A percentile compares a stretch with the other conserved stretches of the same genome.
Conservation (phyloP, 1,140 invertebrate species). For the Achroia grisella region DNA sequence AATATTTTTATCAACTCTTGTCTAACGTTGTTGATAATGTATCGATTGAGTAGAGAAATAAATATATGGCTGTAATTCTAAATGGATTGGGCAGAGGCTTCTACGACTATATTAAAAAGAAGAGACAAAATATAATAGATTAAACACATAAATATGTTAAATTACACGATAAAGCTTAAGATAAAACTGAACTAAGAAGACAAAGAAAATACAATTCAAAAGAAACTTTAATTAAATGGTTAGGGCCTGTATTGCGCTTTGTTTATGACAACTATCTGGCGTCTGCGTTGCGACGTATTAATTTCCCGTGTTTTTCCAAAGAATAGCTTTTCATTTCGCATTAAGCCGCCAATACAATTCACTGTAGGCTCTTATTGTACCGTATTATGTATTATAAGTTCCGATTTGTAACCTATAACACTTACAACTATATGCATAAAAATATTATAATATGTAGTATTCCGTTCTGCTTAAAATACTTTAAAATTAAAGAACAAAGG, state of each 20-base stretch:
- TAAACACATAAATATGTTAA: constrained; percentile 12
- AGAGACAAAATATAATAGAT: too few species aligned
- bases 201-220: constrained; percentile 41
- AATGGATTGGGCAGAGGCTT: too few species aligned
- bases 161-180: constrained; percentile 35
- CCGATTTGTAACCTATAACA: too few species aligned
- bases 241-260: constrained; percentile 16
- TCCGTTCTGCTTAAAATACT: too few species aligned
- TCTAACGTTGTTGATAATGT: too few species aligned
- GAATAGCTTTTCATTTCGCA: constrained; percentile 10
- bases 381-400: not conserved
- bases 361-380: not conserved
- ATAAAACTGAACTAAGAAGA: constrained; percentile 33
- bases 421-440: too few species aligned
- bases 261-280: constrained; percentile 22
- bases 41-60: too few species aligned
- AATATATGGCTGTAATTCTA: too few species aligned
- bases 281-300: constrained; percentile 16
- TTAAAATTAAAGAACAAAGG: too few species aligned
- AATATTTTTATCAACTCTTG: too few species aligned
- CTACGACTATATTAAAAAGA: too few species aligned
- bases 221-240: constrained; percentile 65
- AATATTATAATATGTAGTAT: too few species aligned
- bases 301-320: constrained; percentile 23
- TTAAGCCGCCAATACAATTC: constrained; percentile 1